Evolutionary conservation across 1,140 invertebrate species (phyloP).

Genomic region (Macrostomum lignano): DNA sequence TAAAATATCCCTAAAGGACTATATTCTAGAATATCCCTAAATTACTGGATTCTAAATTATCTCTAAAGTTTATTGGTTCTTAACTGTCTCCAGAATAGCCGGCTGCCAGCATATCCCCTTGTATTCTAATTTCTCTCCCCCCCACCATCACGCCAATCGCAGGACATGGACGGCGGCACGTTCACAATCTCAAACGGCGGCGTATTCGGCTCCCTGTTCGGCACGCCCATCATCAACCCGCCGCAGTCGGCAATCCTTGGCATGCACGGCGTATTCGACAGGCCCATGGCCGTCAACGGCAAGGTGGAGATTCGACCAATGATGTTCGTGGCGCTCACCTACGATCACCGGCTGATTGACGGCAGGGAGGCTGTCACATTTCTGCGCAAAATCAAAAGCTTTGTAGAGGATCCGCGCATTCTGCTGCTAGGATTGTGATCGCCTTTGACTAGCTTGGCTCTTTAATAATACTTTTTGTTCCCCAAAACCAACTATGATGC

Average conservation of each 20-base stretch:
- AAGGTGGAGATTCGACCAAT: conserved; percentile 88
- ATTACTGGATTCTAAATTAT: too few species aligned
- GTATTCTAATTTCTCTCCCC: too few species aligned
- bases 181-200: conserved; percentile 99
- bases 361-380: conserved; percentile 93
- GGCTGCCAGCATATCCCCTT: too few species aligned
- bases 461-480: too few species aligned
- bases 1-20: too few species aligned
- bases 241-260: conserved; percentile 98
- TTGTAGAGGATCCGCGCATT: conserved; percentile 73
- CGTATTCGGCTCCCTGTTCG: conserved; percentile 85
- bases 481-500: too few species aligned
- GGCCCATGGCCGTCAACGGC: conserved; percentile 73
- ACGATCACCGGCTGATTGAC: conserved; percentile 91
- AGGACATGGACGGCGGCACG: conserved; percentile 95
- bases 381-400: conserved; percentile 74
- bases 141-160: too few species aligned
- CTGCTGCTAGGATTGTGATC: conserved; percentile 48
- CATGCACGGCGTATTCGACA: conserved; percentile 87
- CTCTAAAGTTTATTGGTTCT: too few species aligned
- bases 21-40: too few species aligned
- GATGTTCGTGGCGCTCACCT: conserved; percentile 96
- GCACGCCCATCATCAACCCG: conserved; percentile 95
- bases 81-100: too few species aligned
- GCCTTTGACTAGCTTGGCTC: too few species aligned